These are phyloP conservation scores for Gavia stellata DNA, from an alignment of 2,113 vertebrate genomes.

Conservation along the genomic window DNA sequence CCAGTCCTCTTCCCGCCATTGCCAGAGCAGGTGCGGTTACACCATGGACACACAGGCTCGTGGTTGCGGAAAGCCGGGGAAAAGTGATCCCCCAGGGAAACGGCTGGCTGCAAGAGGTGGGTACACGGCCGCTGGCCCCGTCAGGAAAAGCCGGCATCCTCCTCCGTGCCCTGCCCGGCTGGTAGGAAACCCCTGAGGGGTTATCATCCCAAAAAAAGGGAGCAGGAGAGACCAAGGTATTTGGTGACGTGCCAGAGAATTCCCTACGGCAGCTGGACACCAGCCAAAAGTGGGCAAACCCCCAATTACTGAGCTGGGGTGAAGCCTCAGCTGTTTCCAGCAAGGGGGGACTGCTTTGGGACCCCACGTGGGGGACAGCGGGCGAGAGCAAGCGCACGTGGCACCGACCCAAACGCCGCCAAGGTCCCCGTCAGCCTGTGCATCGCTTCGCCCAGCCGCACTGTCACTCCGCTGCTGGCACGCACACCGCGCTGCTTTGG, in stretches of 20 bases:
- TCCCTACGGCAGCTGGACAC: fast-evolving
- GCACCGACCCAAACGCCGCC: fast-evolving
- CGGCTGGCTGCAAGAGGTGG: fast-evolving
- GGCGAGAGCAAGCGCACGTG: fast-evolving
- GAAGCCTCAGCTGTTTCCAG: not conserved
- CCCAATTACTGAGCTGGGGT: not conserved
- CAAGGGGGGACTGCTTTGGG: not conserved
- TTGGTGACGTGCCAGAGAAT: not conserved
- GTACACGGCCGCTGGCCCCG: fast-evolving
- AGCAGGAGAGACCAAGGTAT: fast-evolving
- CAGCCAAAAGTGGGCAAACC: not conserved
- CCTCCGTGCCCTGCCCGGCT: fast-evolving
- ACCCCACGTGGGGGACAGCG: not conserved
- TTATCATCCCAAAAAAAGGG: not conserved
- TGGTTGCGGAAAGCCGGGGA: fast-evolving
- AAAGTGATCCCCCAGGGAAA: not conserved
- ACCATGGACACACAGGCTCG: fast-evolving
- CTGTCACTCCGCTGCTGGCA: not conserved
- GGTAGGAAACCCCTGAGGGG: not conserved
- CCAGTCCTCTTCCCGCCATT: not conserved
- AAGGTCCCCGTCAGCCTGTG: fast-evolving
- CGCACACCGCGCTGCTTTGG: not conserved
- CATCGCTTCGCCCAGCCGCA: not conserved
- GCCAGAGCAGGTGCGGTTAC: not conserved
- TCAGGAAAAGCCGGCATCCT: not conserved